Evolutionary conservation across 1,140 invertebrate genomes (phyloP), one percentile per base, ranked within the genome.

Genomic region (Penaeus chinensis): DNA sequence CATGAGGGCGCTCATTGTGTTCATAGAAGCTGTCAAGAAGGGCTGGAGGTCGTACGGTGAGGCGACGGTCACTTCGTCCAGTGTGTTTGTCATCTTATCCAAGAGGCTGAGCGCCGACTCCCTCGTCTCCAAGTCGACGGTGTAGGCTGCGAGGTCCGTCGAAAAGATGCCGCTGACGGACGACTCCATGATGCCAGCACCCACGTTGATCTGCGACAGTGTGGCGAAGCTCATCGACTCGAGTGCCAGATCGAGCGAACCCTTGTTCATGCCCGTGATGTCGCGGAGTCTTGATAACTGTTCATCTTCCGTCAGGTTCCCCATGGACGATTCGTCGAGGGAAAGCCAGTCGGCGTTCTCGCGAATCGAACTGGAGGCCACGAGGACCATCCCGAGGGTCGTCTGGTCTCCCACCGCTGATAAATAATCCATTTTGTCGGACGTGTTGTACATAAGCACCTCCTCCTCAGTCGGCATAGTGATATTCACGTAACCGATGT

Each of bases 271-370:
- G 32, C 13, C 71, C 18, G 60, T 42, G 22, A 85, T 27, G 37
- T 85, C 60, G 42, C 19, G 37, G 22, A 85, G 83, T n/a, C 74
- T 76, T 10, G 19, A 19, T 5, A 24, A 24, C 18, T 11, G 18
- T 22, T 69, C 63, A 13, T n/a, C 61, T 13, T 63, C n/a, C 27
- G 81, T 37, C 74, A 78, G 19, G 22, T 79, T 62, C n/a, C 22
- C 74, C 47, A 60, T 24, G 19, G 10, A 27, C 19, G 10, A 24
- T 10, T 22, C 37, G 62, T 82, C 32, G 18, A 85, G 24, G 24
- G 71, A 78, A 3, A 85, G 83, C 83, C 83, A 85, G 27, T 77
- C 71, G 24, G 83, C 83, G 47, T 85, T 62, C 20, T 65, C 60
- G 37, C 47, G 71, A 37, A 85, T 78, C 11, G 83, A 77, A 24